Percentiles rank a stretch among this genome's conserved stretches.
phyloP scores from a whole-genome alignment of 92 coral and sea anemone species.

The Meandrina meandrites region DNA sequence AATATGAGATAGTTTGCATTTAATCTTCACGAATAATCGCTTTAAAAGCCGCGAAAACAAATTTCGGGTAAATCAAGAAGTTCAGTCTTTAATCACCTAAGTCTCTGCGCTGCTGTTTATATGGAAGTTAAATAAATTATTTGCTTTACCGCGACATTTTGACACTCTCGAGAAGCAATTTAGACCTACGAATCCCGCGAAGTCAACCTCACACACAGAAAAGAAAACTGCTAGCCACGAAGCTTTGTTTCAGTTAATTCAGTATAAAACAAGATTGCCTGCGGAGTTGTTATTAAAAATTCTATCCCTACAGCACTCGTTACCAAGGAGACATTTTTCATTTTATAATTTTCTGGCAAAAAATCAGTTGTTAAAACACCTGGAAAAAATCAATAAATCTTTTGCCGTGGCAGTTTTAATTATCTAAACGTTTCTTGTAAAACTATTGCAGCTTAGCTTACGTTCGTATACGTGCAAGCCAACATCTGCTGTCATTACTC shows the following conservation, averaged over 20 bases:
- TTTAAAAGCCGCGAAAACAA: background rate
- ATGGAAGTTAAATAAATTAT: background rate
- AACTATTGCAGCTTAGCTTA: background rate
- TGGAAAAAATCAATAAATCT: background rate
- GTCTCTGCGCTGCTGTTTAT: background rate
- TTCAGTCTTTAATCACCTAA: background rate
- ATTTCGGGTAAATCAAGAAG: background rate
- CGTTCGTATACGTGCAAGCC: background rate
- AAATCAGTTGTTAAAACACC: background rate
- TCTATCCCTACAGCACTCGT: background rate
- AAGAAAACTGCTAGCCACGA: background rate
- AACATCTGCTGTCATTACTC: background rate
- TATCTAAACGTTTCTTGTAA: background rate
- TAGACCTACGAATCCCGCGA: background rate
- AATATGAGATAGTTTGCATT: background rate
- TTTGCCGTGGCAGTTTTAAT: background rate
- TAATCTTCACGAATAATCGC: background rate
- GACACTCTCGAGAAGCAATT: constrained; percentile 3
- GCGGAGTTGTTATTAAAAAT: background rate
- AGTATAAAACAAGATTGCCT: background rate
- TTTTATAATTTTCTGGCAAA: background rate
- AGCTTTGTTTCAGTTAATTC: background rate
- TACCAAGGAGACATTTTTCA: background rate
- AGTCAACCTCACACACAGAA: background rate
- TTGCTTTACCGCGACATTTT: constrained; percentile 5